Evolutionary conservation across 2,888 invertebrate species (phyloP), one percentile per base, ranked within the genome.

Genomic region (Cheilosia vulpina): DNA sequence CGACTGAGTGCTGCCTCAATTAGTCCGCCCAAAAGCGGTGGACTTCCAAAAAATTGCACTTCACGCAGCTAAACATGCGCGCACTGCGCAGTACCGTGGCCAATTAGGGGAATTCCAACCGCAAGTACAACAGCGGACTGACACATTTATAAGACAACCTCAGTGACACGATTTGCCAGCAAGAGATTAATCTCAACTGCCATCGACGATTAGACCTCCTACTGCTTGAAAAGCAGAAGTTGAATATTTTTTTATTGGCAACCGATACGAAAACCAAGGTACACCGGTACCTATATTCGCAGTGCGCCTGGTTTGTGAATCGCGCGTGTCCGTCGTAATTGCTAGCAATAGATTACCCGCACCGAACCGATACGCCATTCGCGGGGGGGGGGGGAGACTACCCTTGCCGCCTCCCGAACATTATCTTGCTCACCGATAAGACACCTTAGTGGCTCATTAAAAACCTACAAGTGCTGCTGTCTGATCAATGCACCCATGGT

Each of bases 401-500:
- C 41, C 62, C 21, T 17, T 19, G 15, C 15, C 24, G 43, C 57
- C 58, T 69, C 82, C 21, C 60, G 13, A 47, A 4, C 55, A 19
- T 60, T 81, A 76, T 76, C 77, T 21, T n/a, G 57, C 38, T 52
- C 27, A 31, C 63, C 83, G 83, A 84, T 84, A 84, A 80, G 65
- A 80, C 84, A 84, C 81, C 85, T 72, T 76, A 60, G 43, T 58
- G 71, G 13, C 80, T 85, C 76, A 85, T 85, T 75, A 81, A 76
- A 85, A 72, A 21, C 52, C 65, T 60, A 34, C 63, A 69, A 69
- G 69, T 57, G 71, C 60, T 66, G 75, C 75, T 58, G 69, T 53
- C 41, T 47, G 47, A 79, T 65, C 52, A 34, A 81, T 47, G 52
- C 62, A 63, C 66, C 60, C 72, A 66, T 45, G 78, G 34, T 57